A percentile compares a stretch with the other conserved stretches of the same genome.
Evolutionary conservation across 1,140 invertebrate genomes (phyloP).

Genomic region (Heterodera schachtii): DNA sequence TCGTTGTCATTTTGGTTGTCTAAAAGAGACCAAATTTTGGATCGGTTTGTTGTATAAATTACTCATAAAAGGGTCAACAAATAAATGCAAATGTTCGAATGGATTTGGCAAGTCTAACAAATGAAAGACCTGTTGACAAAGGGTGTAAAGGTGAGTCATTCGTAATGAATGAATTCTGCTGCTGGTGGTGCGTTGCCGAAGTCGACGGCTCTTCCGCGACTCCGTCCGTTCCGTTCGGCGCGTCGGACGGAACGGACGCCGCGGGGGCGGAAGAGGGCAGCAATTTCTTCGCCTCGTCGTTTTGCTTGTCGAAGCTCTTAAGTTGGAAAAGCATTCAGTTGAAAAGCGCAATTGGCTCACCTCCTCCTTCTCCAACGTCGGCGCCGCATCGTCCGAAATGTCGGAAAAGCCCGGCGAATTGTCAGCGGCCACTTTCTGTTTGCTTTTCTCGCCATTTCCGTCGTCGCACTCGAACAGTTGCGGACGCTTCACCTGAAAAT

Average conservation of each 20-base stretch:
- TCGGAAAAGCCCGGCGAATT: constrained; percentile 39
- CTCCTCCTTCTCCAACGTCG: constrained; percentile 40
- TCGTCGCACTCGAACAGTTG: not conserved
- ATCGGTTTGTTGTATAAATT: too few species aligned
- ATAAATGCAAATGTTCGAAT: too few species aligned
- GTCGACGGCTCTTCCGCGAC: not conserved
- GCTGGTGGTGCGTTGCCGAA: not conserved
- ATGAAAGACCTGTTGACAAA: too few species aligned
- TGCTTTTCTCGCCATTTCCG: not conserved
- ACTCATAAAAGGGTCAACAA: too few species aligned
- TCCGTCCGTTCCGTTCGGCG: not conserved
- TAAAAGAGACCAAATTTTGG: not conserved
- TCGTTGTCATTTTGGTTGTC: not conserved
- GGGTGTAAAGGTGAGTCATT: too few species aligned
- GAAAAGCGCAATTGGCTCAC: constrained; percentile 19
- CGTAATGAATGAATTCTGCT: not conserved
- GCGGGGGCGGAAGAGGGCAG: not conserved
- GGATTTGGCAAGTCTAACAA: too few species aligned
- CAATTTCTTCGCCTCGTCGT: not conserved
- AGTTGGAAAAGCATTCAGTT: not conserved
- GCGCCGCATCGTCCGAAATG: constrained; percentile 41
- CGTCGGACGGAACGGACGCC: not conserved
- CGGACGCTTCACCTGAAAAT: constrained; percentile 1
- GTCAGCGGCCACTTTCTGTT: constrained; percentile 10
- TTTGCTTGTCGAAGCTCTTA: constrained; percentile 32